Evolutionary conservation across 2,888 invertebrate genomes (phyloP), one percentile per base, ranked within the genome.

Genomic region (Spialia ferax): DNA sequence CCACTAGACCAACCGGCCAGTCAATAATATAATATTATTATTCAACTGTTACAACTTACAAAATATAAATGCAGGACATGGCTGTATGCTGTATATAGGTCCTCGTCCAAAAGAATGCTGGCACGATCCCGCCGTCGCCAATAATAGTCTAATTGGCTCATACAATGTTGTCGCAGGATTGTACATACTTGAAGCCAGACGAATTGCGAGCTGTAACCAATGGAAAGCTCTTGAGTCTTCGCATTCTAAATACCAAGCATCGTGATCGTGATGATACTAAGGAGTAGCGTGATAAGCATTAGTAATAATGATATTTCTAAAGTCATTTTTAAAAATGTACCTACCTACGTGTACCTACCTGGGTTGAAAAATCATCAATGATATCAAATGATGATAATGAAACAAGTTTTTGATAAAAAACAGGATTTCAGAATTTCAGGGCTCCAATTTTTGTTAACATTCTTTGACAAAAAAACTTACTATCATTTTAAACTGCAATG

Each of bases 101-200:
- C n/a, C n/a, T n/a, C 38, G 13, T 26, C 59, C n/a, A 54, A 60
- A 66, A 60, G 60, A 60, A 66, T 66, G 66, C 54, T 66, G 66
- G 60, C 66, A 60, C 54, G 66, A 66, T 45, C 54, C 65, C 60
- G 42, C 20, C 20, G 45, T 42, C 52, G 62, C 63, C 63, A 67
- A 42, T 69, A 62, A 63, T 64, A 64, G 45, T 71, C 67, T 73
- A 66, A 70, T 71, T 73, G 69, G 71, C 71, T 66, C 68, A 63
- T 69, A 59, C 60, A 60, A 54, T 60, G 60, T 66, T 60, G 66
- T 4, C 13, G 22, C 38, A 48, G 38, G 26, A 48, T 13, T 23
- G 50, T 13, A 45, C 64, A 57, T 35, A 57, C 56, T 59, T 11
- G 13, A 26, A 22, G 48, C 45, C 11, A 15, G 48, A 29, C 57